Evolutionary conservation across 30 jellyfish, hydroid and myxozoan species (phyloP).

Genomic region (Nemopilema nomurai): DNA sequence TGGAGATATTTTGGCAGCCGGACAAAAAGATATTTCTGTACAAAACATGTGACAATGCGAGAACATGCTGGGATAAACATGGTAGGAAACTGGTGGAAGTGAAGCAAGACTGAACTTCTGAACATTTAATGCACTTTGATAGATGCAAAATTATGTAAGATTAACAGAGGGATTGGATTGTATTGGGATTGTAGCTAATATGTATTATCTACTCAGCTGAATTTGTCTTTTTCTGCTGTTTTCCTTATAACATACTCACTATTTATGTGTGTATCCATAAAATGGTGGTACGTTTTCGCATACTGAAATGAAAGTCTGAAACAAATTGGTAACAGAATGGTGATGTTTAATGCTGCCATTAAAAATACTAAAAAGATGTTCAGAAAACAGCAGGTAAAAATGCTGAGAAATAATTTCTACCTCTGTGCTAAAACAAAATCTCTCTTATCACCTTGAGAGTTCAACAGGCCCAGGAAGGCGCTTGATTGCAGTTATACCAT

Average conservation of each 20-base stretch:
- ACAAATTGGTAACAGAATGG: no score
- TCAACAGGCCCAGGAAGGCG: not conserved
- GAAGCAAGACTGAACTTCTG: not conserved
- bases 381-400: no score
- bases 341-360: no score
- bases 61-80: conserved; percentile 68
- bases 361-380: no score
- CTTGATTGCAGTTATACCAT: conserved; percentile 18
- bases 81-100: not conserved
- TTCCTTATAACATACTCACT: no score
- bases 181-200: no score
- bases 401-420: not conserved
- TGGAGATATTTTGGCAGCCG: conserved; percentile 40
- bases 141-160: not conserved
- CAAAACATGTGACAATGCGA: conserved; percentile 47
- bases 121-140: not conserved
- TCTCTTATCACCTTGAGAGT: not conserved
- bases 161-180: no score
- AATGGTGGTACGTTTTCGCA: no score
- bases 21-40: conserved; percentile 18
- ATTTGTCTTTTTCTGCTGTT: no score
- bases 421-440: not conserved
- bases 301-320: no score
- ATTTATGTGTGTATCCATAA: no score
- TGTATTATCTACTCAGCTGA: no score